Evolutionary conservation across 2,113 vertebrate species (phyloP).

Genomic region (Nyctibius bracteatus): DNA sequence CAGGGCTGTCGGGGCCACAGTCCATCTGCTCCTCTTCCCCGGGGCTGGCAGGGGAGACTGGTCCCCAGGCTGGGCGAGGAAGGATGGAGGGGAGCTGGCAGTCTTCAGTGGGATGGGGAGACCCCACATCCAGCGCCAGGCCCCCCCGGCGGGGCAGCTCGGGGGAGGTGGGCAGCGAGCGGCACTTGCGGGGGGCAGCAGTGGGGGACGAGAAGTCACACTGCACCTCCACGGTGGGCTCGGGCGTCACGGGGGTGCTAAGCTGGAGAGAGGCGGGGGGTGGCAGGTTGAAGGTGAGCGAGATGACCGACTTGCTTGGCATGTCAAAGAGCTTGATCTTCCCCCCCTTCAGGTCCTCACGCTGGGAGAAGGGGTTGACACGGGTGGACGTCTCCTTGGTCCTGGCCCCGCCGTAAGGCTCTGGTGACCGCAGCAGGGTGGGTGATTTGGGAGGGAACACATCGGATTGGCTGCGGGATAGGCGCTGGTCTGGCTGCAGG

Average conservation of each 20-base stretch:
- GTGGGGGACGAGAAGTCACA: slow-evolving; percentile 43
- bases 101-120: accelerated
- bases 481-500: slow-evolving; percentile 68
- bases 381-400: slow-evolving; percentile 70
- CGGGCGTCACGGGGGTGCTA: slow-evolving; percentile 61
- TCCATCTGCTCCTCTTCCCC: slow-evolving; percentile 74
- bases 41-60: neutral
- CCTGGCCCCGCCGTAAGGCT: slow-evolving; percentile 22
- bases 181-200: slow-evolving; percentile 75
- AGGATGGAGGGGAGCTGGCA: accelerated
- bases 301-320: slow-evolving; percentile 87
- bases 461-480: slow-evolving; percentile 88
- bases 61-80: neutral
- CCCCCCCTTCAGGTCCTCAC: slow-evolving; percentile 89
- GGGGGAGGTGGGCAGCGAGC: slow-evolving; percentile 85
- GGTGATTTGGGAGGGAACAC: slow-evolving; percentile 72
- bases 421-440: neutral
- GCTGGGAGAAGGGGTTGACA: slow-evolving; percentile 91
- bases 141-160: slow-evolving; percentile 72
- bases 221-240: slow-evolving; percentile 38
- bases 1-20: slow-evolving; percentile 74
- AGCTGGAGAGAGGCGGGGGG: slow-evolving; percentile 67
- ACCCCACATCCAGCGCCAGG: neutral
- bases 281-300: slow-evolving; percentile 82
- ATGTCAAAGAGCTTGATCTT: slow-evolving; percentile 91